Conservation (phyloP, 37 sponge, comb jelly and placozoan genomes). For the Aphrocallistes beatrix region DNA sequence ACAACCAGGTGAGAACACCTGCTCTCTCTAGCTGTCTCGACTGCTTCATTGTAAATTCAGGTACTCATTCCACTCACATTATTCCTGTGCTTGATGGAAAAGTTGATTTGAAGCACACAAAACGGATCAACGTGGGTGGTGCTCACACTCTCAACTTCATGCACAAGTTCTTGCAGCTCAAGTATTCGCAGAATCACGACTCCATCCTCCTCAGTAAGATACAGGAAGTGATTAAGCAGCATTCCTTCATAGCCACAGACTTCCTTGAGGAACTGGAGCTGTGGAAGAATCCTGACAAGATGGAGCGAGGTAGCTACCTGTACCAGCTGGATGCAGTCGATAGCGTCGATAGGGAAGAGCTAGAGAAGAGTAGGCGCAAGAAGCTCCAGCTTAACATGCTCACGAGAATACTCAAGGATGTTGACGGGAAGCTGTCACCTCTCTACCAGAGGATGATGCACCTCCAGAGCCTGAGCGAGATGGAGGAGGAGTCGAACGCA, state of each 20-base stretch:
- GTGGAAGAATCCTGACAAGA: neutral
- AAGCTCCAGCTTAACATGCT: constrained; percentile 61
- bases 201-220: constrained; percentile 34
- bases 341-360: constrained; percentile 36
- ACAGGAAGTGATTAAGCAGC: constrained; percentile 50
- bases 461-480: constrained; percentile 26
- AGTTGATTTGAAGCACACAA: constrained; percentile 43
- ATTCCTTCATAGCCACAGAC: constrained; percentile 52
- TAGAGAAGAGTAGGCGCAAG: constrained; percentile 43
- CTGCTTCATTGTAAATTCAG: constrained; percentile 55
- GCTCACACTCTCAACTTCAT: constrained; percentile 45
- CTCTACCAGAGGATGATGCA: constrained; percentile 25
- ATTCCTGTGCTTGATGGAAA: constrained; percentile 65
- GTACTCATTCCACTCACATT: constrained; percentile 73
- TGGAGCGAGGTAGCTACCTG: neutral
- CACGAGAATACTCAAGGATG: constrained; percentile 45
- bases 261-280: constrained; percentile 45
- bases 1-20: constrained; percentile 19
- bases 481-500: constrained; percentile 37
- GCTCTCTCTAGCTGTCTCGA: constrained; percentile 10
- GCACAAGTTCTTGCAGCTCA: constrained; percentile 70
- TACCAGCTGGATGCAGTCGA: constrained; percentile 26
- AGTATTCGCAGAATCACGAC: constrained; percentile 39
- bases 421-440: constrained; percentile 50
- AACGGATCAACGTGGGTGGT: constrained; percentile 79